Evolutionary conservation across 1,140 invertebrate species (phyloP).

Genomic region (Cotesia vestalis): DNA sequence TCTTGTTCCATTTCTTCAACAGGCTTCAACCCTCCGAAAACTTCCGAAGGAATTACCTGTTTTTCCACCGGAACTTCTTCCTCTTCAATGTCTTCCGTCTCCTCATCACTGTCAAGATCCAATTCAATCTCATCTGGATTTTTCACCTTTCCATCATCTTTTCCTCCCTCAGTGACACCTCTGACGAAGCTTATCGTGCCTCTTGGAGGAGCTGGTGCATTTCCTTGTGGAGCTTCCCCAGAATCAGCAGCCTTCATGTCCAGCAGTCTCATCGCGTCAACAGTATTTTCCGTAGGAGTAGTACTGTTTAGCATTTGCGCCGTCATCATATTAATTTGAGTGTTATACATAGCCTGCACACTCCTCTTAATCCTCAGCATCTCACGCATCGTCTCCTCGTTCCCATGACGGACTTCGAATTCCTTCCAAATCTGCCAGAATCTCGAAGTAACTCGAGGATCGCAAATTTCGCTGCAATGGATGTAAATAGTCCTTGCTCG

Average conservation of each 20-base stretch:
- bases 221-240: slow-evolving; percentile 46
- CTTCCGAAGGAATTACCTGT: slow-evolving; percentile 82
- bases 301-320: slow-evolving; percentile 90
- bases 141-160: slow-evolving; percentile 72
- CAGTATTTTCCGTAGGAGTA: slow-evolving; percentile 74
- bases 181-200: slow-evolving; percentile 85
- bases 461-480: slow-evolving; percentile 98
- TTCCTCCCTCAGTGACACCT: slow-evolving; percentile 84
- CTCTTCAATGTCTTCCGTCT: slow-evolving; percentile 70
- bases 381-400: slow-evolving; percentile 99
- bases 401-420: slow-evolving; percentile 99
- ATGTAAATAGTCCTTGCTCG: slow-evolving; percentile 95
- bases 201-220: slow-evolving; percentile 60
- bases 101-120: slow-evolving; percentile 80
- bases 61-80: slow-evolving; percentile 77
- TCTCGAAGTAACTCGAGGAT: slow-evolving; percentile 90
- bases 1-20: slow-evolving; percentile 53
- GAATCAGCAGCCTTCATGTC: slow-evolving; percentile 77
- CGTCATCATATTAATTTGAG: slow-evolving; percentile 97
- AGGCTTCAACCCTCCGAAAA: slow-evolving; percentile 81
- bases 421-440: slow-evolving; percentile 99
- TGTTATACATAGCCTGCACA: slow-evolving; percentile 97
- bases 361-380: slow-evolving; percentile 98
- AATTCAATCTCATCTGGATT: slow-evolving; percentile 92
- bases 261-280: slow-evolving; percentile 87